These are phyloP conservation scores for Pseudomyrmex flavicornis DNA, from an alignment of 1,140 invertebrate genomes.

Conservation along the genomic window DNA sequence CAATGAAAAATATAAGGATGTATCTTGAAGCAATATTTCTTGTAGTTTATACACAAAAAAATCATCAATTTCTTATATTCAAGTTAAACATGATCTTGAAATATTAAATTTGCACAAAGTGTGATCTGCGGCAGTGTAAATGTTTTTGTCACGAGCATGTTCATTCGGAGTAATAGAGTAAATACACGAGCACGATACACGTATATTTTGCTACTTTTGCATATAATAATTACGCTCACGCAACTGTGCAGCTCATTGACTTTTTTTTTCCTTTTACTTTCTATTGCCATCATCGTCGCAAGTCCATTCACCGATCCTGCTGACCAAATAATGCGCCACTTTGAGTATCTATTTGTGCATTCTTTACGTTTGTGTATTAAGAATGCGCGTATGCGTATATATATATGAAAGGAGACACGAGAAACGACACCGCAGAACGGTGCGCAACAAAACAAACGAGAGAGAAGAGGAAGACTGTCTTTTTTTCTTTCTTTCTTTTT, in stretches of 20 bases:
- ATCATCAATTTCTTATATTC: not conserved
- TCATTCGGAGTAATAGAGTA: no score
- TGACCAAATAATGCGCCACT: constrained; percentile 39
- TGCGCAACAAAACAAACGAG: constrained; percentile 35
- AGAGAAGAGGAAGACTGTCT: constrained; percentile 48
- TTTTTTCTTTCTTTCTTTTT: not conserved
- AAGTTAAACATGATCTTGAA: not conserved
- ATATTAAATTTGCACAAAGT: not conserved
- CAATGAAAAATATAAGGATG: no score
- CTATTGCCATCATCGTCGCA: constrained; percentile 7
- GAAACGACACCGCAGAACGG: constrained; percentile 57
- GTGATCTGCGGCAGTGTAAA: not conserved
- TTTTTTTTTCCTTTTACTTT: constrained; percentile 63
- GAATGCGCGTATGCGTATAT: constrained; percentile 37
- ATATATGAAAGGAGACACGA: constrained; percentile 26
- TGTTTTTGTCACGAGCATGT: not conserved
- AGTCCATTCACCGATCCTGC: constrained; percentile 79
- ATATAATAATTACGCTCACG: constrained; percentile 78
- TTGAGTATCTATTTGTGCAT: constrained; percentile 77
- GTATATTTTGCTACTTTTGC: constrained; percentile 15
- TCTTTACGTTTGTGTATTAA: constrained; percentile 60
- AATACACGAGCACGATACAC: not conserved
- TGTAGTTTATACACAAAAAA: not conserved
- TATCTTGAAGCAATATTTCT: not conserved
- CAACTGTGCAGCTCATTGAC: constrained; percentile 76